Percentiles rank a stretch among this genome's conserved stretches.
Evolutionary conservation across 2,888 invertebrate genomes (phyloP).

Genomic region (Latheticus oryzae): DNA sequence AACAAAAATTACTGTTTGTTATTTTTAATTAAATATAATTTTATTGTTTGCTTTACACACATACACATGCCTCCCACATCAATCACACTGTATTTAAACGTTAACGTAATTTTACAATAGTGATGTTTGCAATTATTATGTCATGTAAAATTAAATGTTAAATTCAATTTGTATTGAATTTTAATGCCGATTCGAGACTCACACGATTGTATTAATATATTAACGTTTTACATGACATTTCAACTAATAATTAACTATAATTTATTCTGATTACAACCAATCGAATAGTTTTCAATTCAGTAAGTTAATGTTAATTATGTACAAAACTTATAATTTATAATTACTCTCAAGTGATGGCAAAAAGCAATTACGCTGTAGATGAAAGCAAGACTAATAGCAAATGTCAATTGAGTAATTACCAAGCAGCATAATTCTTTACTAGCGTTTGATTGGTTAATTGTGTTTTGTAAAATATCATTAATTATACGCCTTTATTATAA

Average conservation of each 20-base stretch:
- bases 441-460: no score
- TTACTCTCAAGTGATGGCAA: no score
- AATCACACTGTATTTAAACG: slow-evolving; percentile 13
- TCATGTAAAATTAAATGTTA: slow-evolving; percentile 29
- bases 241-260: slow-evolving; percentile 31
- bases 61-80: slow-evolving; percentile 9
- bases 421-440: no score
- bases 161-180: slow-evolving; percentile 31
- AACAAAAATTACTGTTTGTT: slow-evolving; percentile 17
- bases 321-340: no score
- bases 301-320: no score
- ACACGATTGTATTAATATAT: slow-evolving; percentile 34
- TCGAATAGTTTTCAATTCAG: no score
- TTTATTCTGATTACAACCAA: slow-evolving; percentile 27
- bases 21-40: slow-evolving; percentile 30
- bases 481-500: no score
- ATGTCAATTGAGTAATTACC: no score
- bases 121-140: slow-evolving; percentile 25
- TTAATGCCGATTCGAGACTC: slow-evolving; percentile 25
- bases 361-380: no score
- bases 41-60: slow-evolving; percentile 7
- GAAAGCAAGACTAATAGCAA: no score
- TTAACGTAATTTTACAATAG: slow-evolving; percentile 12
- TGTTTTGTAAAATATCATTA: no score
- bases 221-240: slow-evolving; percentile 33